A percentile compares a stretch with the other conserved stretches of the same genome.
Evolutionary conservation across 2,113 vertebrate species (phyloP).

Genomic region (Arizona elegans): DNA sequence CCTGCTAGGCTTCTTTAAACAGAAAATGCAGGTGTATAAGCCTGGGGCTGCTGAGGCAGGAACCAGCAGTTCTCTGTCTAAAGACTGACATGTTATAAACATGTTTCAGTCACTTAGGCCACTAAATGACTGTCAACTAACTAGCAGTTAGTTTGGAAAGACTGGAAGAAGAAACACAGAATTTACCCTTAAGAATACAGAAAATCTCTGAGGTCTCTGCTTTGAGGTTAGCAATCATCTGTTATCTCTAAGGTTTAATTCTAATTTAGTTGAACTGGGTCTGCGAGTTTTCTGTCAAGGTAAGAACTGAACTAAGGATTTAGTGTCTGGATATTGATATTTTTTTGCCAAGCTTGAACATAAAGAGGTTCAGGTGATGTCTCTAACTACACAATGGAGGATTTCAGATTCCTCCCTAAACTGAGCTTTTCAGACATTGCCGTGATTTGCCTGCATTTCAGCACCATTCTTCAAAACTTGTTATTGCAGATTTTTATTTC

Average conservation of each 20-base stretch:
- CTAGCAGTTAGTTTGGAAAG: background rate
- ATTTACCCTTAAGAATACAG: background rate
- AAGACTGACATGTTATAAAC: background rate
- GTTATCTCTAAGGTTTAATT: background rate
- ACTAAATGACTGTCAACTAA: background rate
- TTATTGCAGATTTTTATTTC: background rate
- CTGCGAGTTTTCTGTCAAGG: background rate
- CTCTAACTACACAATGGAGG: background rate
- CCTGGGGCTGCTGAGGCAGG: background rate
- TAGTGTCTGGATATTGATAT: background rate
- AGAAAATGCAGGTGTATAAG: background rate
- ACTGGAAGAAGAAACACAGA: background rate
- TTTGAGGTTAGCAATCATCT: background rate
- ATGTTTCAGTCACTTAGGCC: background rate
- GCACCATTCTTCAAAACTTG: background rate
- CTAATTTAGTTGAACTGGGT: background rate
- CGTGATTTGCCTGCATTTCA: background rate
- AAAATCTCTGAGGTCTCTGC: background rate
- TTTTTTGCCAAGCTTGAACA: background rate
- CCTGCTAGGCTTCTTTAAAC: background rate
- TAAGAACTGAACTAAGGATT: background rate
- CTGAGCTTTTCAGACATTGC: background rate
- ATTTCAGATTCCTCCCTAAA: background rate
- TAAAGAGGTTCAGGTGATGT: background rate
- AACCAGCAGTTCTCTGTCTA: background rate